Evolutionary conservation across 1,140 invertebrate genomes (phyloP).

Genomic region (Latrodectus geometricus): DNA sequence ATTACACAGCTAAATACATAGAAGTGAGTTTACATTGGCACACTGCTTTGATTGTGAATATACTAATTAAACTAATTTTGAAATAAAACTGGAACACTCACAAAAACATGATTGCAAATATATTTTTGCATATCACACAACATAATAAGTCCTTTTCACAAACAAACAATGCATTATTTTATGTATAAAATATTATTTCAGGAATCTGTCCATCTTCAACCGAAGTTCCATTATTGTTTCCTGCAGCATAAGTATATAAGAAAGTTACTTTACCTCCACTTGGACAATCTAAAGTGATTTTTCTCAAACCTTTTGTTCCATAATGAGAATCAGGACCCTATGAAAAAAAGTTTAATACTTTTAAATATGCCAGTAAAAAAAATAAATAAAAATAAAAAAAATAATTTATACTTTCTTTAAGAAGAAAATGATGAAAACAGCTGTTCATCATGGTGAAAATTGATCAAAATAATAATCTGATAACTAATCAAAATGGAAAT

Average conservation of each 20-base stretch:
- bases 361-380: too few relatives aligned
- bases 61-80: not conserved
- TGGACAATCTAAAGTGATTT: slow-evolving; percentile 81
- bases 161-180: slow-evolving; percentile 23
- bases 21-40: slow-evolving; percentile 21
- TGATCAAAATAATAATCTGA: too few relatives aligned
- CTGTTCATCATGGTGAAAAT: too few relatives aligned
- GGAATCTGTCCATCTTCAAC: slow-evolving; percentile 93
- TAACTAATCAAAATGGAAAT: too few relatives aligned
- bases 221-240: slow-evolving; percentile 91
- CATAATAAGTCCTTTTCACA: not conserved
- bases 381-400: too few relatives aligned
- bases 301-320: slow-evolving; percentile 83
- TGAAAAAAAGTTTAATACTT: not conserved
- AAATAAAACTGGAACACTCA: not conserved
- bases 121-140: not conserved
- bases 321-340: slow-evolving; percentile 91
- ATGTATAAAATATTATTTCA: slow-evolving; percentile 85
- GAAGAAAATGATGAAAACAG: too few relatives aligned
- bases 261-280: slow-evolving; percentile 81
- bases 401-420: too few relatives aligned
- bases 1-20: too few relatives aligned
- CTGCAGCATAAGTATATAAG: slow-evolving; percentile 86
- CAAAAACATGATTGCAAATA: not conserved
- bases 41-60: slow-evolving; percentile 20